These are phyloP conservation scores for Chironomus tentans DNA, from an alignment of 2,888 invertebrate genomes.

Conservation along the genomic window DNA sequence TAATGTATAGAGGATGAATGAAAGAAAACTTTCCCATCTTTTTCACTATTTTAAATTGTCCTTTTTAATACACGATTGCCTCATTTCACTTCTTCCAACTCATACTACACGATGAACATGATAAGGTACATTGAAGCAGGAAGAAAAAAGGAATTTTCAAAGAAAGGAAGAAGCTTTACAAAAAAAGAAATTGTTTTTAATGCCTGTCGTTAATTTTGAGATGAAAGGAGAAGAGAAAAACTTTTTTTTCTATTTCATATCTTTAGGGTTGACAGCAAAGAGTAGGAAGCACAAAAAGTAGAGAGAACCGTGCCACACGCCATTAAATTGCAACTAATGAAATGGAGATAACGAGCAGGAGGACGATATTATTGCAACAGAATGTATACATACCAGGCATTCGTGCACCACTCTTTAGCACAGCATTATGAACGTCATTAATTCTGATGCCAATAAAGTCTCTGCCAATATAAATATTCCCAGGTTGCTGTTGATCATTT, in stretches of 20 bases:
- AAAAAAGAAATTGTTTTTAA: background rate
- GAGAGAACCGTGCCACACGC: background rate
- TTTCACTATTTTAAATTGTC: background rate
- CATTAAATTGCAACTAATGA: conserved; percentile 9
- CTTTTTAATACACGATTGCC: background rate
- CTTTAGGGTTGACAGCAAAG: background rate
- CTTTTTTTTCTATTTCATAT: background rate
- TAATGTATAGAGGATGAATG: too few species aligned
- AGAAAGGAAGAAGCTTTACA: background rate
- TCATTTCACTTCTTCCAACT: background rate
- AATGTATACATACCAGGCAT: conserved; percentile 35
- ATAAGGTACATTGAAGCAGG: too few species aligned
- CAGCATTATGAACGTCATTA: conserved; percentile 43
- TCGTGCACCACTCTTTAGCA: conserved; percentile 39
- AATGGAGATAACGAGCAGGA: background rate
- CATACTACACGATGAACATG: background rate
- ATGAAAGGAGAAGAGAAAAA: background rate
- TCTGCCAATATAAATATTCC: conserved; percentile 33
- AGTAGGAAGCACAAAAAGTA: background rate
- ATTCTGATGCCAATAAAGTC: conserved; percentile 42
- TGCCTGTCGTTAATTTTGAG: background rate
- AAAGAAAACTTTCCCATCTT: background rate
- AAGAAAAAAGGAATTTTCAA: too few species aligned
- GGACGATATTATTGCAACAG: background rate
- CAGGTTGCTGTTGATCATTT: conserved; percentile 31